These are phyloP conservation scores for Eidolon helvum DNA, from an alignment of 2,113 vertebrate genomes.

Conservation along the genomic window DNA sequence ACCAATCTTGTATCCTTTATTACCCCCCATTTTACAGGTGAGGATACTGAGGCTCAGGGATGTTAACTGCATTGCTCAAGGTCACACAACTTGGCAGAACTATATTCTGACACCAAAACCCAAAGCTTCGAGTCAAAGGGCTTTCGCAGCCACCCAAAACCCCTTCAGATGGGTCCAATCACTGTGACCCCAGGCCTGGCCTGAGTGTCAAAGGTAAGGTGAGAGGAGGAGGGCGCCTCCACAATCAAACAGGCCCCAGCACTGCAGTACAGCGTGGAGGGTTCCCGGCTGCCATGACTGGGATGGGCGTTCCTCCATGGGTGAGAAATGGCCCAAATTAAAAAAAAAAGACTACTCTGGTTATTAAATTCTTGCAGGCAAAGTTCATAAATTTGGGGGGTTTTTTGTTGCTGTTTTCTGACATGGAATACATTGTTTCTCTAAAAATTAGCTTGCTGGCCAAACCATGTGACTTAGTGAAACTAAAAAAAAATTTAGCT, in stretches of 20 bases:
- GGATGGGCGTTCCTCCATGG: background rate
- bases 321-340: background rate
- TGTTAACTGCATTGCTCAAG: background rate
- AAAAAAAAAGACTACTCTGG: background rate
- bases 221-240: background rate
- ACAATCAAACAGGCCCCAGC: background rate
- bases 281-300: background rate
- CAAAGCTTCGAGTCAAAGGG: background rate
- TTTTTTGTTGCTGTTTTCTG: background rate
- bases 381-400: background rate
- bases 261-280: background rate
- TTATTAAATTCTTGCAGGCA: background rate
- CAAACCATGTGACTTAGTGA: background rate
- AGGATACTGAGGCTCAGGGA: background rate
- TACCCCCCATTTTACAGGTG: background rate
- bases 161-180: background rate
- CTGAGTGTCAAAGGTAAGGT: background rate
- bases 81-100: background rate
- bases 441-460: background rate
- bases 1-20: background rate
- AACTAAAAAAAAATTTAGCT: background rate
- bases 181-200: background rate
- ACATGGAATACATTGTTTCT: background rate
- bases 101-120: background rate
- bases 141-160: background rate